Evolutionary conservation across 2,888 invertebrate species (phyloP), one percentile per base, ranked within the genome.

Genomic region (Tetranychus piercei): DNA sequence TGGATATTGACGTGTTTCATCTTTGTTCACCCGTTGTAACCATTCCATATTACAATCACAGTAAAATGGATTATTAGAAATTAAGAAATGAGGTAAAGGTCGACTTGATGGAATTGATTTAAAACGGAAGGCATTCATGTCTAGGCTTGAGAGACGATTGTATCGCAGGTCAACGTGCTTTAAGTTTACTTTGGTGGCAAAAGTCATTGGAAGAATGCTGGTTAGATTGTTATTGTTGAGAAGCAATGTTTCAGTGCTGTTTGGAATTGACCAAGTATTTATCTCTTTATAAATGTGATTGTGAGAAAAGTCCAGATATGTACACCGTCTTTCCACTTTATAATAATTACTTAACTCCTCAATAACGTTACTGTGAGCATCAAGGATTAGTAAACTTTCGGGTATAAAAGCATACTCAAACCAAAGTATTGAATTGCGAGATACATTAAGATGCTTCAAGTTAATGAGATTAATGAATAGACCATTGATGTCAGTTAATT

Each of bases 41-140:
- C 92, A 93, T 81, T 91, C 90, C 91, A 92, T 91, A 77, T 90
- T 89, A 81, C 92, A 92, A 82, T 91, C 91, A 83, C 93, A 93
- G 80, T 89, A 87, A 81, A 90, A 88, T 75, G 91, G 91, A 83
- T 93, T 93, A 78, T 89, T 89, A 72, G 90, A 90, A 77, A 92
- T 88, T 81, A 89, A 89, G 82, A 92, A 91, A 82, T 91, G 89
- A 7, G 91, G 90, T 76, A 90, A 85, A 43, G 87, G 85, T 67
- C 71, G 20, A 55, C 20, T 64, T 64, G 88, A 87, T 80, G 89
- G 88, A 77, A 91, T 89, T 74, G 89, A 89, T 79, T 89, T 88
- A 80, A 94, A 86, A 78, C 90, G 87, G 78, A 94, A 85, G 77
- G 93, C 91, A 82, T 91, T 92, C 80, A 92, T 87, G 83, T 94